Conservation (phyloP, 2,113 vertebrate species). For the Pedionomus torquatus region DNA sequence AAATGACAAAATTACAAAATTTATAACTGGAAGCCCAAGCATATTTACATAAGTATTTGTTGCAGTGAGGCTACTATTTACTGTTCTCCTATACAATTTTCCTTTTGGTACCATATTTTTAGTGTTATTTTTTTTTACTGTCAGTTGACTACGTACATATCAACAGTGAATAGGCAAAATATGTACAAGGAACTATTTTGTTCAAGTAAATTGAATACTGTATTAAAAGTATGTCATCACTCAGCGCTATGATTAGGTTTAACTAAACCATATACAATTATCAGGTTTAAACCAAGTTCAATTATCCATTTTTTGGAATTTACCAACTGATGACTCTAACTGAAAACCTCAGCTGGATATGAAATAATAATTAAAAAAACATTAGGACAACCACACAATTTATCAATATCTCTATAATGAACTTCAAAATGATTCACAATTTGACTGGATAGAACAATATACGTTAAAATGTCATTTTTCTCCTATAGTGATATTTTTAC, state of each 20-base stretch:
- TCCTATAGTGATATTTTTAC: conserved; percentile 81
- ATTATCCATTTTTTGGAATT: conserved; percentile 81
- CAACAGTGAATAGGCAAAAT: conserved; percentile 98
- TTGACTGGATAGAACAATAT: conserved; percentile 86
- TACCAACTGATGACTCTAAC: conserved; percentile 81
- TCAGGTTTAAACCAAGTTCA: conserved; percentile 84
- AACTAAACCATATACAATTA: conserved; percentile 85
- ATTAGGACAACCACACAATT: conserved; percentile 97
- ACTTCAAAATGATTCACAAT: conserved; percentile 95
- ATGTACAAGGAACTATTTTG: conserved; percentile 90
- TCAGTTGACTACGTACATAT: conserved; percentile 90
- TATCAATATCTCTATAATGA: conserved; percentile 96
- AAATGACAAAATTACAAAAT: conserved; percentile 99
- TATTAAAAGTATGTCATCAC: conserved; percentile 93
- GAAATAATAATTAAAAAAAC: conserved; percentile 96
- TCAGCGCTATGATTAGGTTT: conserved; percentile 86
- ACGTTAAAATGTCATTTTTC: conserved; percentile 79
- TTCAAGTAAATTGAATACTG: conserved; percentile 94
- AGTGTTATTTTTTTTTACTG: conserved; percentile 79
- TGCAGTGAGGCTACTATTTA: conserved; percentile 86
- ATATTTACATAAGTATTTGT: conserved; percentile 92
- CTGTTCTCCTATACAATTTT: conserved; percentile 83
- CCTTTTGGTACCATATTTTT: conserved; percentile 89
- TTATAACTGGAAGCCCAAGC: conserved; percentile 98
- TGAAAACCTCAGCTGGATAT: conserved; percentile 84